phyloP scores from a whole-genome alignment of 2,888 invertebrate genomes.

The Kryphioiulus occultus region DNA sequence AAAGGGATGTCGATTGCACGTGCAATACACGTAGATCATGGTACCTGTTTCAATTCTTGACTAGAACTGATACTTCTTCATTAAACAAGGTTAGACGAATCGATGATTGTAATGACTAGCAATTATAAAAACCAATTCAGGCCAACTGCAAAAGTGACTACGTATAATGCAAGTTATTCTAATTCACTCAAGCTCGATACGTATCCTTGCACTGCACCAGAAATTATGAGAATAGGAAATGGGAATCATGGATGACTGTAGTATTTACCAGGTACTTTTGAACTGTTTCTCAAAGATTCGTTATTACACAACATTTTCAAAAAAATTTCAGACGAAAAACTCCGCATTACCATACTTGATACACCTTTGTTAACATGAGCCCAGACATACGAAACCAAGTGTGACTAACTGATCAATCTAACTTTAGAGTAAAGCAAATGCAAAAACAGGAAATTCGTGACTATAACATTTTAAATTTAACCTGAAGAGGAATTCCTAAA shows the following conservation, averaged over 20 bases:
- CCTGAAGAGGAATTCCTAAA: neutral
- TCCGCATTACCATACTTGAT: neutral
- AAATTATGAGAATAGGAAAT: neutral
- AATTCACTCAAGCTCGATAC: neutral
- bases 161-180: neutral
- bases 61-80: conserved; percentile 37
- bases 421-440: neutral
- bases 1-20: neutral
- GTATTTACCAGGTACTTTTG: neutral
- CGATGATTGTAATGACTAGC: conserved; percentile 11
- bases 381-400: neutral
- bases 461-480: neutral
- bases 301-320: neutral
- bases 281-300: neutral
- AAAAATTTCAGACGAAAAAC: neutral
- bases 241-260: neutral
- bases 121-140: neutral
- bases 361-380: neutral
- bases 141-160: neutral
- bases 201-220: neutral
- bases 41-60: conserved; percentile 21
- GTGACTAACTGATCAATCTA: neutral
- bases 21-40: neutral
- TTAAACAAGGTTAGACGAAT: neutral
- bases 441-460: conserved; percentile 21